A percentile compares a stretch with the other conserved stretches of the same genome.
These are phyloP conservation scores for Sinocyclocheilus anophthalmus DNA, from an alignment of 2,113 vertebrate species.

Conservation along the genomic window DNA sequence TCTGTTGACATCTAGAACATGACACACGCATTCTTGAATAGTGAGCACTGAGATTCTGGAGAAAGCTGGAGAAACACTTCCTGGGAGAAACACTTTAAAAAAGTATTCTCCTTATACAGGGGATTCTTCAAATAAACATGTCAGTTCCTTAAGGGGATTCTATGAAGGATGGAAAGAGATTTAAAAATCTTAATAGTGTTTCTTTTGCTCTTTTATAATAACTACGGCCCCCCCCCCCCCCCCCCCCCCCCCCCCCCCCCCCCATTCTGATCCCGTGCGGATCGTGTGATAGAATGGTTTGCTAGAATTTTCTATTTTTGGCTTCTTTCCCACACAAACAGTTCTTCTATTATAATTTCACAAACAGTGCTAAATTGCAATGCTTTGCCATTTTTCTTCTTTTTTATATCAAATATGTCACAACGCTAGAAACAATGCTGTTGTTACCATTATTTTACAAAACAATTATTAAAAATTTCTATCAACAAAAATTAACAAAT, in stretches of 20 bases:
- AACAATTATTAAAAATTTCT: background rate
- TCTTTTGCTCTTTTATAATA: background rate
- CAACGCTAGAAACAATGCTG: too few relatives aligned
- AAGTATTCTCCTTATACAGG: background rate
- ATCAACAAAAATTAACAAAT: background rate
- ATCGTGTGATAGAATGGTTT: background rate
- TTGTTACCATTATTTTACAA: background rate
- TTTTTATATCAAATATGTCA: too few relatives aligned
- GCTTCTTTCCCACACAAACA: too few relatives aligned
- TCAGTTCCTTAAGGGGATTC: background rate
- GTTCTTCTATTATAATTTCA: too few relatives aligned
- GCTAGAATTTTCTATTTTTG: background rate
- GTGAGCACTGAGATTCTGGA: background rate
- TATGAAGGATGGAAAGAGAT: background rate
- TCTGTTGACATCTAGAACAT: background rate
- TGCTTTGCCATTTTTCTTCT: too few relatives aligned
- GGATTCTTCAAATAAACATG: background rate
- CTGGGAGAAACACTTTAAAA: background rate
- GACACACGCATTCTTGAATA: background rate
- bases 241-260: too few relatives aligned
- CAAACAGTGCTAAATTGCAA: too few relatives aligned
- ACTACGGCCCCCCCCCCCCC: too few relatives aligned
- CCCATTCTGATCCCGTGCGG: background rate
- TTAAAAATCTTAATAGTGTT: background rate
- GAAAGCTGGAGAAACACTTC: background rate